These are phyloP conservation scores for Cassiopea andromeda DNA, from an alignment of 30 jellyfish, hydroid and myxozoan species.

Conservation along the genomic window DNA sequence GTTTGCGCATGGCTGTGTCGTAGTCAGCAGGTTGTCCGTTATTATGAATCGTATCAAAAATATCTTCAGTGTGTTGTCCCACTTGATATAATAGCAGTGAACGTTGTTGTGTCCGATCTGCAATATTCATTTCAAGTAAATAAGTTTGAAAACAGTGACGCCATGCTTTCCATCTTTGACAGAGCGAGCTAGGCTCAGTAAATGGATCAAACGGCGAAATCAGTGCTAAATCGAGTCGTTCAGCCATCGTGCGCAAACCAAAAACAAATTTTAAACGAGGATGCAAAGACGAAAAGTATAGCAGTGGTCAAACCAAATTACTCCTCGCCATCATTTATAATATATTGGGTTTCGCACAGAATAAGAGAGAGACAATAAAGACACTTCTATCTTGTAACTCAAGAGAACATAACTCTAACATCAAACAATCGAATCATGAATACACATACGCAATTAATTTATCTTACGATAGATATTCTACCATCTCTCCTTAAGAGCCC, in stretches of 20 bases:
- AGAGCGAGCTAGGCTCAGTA: neutral
- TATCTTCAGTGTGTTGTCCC: neutral
- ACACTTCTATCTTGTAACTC: no score
- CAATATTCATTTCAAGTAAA: slow-evolving; percentile 7
- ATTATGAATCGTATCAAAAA: slow-evolving; percentile 19
- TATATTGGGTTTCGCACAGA: no score
- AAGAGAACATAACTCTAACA: no score
- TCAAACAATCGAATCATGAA: no score
- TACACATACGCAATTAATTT: no score
- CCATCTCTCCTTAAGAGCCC: no score
- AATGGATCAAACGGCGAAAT: neutral
- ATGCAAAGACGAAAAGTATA: no score
- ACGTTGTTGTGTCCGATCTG: slow-evolving; percentile 36
- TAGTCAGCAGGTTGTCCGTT: slow-evolving; percentile 12
- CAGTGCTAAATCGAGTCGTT: slow-evolving; percentile 4
- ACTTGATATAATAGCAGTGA: slow-evolving; percentile 20
- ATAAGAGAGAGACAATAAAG: no score
- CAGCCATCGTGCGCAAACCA: neutral
- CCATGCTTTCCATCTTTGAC: slow-evolving; percentile 43
- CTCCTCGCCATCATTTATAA: no score
- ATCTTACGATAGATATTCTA: no score
- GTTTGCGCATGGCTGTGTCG: slow-evolving; percentile 11
- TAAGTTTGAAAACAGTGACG: slow-evolving; percentile 2
- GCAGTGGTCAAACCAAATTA: no score
- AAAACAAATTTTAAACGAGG: no score